Base-by-base conservation (phyloP, 2,797 vertebrate species). In the Gymnoscopelus braueri region DNA sequence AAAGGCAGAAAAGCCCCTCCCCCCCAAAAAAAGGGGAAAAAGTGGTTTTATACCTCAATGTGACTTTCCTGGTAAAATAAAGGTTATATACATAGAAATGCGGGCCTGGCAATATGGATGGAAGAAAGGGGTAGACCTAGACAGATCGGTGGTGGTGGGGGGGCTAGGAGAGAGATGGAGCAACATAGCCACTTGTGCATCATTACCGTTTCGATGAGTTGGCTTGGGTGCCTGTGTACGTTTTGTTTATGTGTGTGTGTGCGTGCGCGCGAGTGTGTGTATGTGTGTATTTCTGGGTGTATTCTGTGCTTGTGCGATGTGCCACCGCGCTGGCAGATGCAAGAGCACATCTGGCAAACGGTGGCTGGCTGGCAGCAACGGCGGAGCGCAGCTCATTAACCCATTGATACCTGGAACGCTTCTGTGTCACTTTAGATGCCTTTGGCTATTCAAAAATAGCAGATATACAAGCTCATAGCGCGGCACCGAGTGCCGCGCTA, bases 321-420 rank as follows among this genome's bases (percentile, higher is more conserved):
- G 77, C 69, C 57, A 58, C 60, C 1, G 48, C 59, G 65, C n/a
- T 77, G 82, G 78, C 89, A 86, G 78, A 81, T 78, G 76, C 60
- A 5, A 63, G 71, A 56, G 64, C 80, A 84, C 90, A 85, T 86
- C 82, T 88, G 86, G 49, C 50, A 11, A 13, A 48, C 44, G 60
- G 10, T 32, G 23, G 77, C 71, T 67, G 61, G 51, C 56, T 63
- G 74, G 78, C 72, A 75, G 39, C 82, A 82, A 75, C 67, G 49
- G 82, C 77, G 71, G 60, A 80, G 70, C 70, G 51, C 72, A 84
- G 84, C 88, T 90, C 89, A 88, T 91, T 90, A n/a, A n/a, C n/a
- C n/a, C n/a, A n/a, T n/a, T n/a, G n/a, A n/a, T n/a, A n/a, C n/a
- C n/a, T n/a, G n/a, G n/a, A n/a, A n/a, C n/a, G n/a, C n/a, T n/a